Base-by-base conservation (phyloP, 2,113 vertebrate genomes). In the Notothenia coriiceps region DNA sequence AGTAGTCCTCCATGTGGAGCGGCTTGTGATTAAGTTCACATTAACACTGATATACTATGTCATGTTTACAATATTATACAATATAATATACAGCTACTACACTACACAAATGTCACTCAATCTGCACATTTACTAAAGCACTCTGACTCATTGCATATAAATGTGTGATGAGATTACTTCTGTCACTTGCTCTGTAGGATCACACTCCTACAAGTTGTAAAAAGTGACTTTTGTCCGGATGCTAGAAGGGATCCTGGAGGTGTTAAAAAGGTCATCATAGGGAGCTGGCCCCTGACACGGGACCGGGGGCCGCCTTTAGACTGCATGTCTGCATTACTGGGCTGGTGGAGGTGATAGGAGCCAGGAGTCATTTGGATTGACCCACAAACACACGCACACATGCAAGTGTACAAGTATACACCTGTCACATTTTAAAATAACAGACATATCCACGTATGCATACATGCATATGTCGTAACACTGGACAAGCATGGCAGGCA, bases 271-370 rank as follows among this genome's bases (percentile, higher is more conserved):
- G 85, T 87, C 82, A 90, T 1, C 0, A 44, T 60, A 54, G 70
- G 63, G 76, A 59, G 44, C 54, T 81, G 74, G 83, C 78, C 83
- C 76, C 77, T 81, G 79, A 86, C 84, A 79, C 46, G 66, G 84
- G 73, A 83, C 73, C 70, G 49, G 62, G 57, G 68, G 69, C 72
- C 18, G 55, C 51, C 61, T 55, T 80, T 69, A 91, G 88, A 92
- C 90, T 79, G 84, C 62, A 79, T 88, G 91, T 94, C 93, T 91
- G 86, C 86, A 89, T 93, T 73, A 78, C 90, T 89, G 74, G 46
- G 69, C 74, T 69, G 10, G 73, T 75, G 84, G 86, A 70, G 11
- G 62, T 64, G 77, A 75, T 72, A 72, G 64, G 74, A 88, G 86
- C 77, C 82, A 74, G 60, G 79, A 86, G 88, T 88, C 82, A 77